Conservation (phyloP, 2,797 vertebrate species). For the Molossus molossus region DNA sequence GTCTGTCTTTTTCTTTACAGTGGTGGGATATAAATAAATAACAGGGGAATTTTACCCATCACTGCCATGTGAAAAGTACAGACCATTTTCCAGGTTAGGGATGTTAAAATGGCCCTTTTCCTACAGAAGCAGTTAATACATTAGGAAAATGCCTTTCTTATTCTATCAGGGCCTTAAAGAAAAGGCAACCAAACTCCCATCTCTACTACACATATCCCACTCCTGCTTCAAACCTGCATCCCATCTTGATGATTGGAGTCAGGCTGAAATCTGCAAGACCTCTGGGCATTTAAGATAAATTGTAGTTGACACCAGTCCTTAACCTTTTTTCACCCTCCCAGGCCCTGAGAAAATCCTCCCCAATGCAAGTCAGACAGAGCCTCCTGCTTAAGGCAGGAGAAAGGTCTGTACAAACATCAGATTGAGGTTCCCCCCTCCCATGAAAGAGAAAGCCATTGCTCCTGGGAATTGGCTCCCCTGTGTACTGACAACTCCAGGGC, state of each 20-base stretch:
- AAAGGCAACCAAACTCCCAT: background rate
- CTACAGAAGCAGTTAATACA: background rate
- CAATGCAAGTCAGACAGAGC: background rate
- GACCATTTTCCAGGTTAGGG: background rate
- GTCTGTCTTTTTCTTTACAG: background rate
- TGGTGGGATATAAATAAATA: background rate
- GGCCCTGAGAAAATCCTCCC: background rate
- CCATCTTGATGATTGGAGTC: background rate
- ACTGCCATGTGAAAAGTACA: background rate
- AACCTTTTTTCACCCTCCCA: background rate
- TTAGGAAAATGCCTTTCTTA: background rate
- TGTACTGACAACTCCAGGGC: fast-evolving
- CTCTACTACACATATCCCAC: background rate
- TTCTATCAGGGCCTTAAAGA: background rate
- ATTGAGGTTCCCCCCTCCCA: background rate
- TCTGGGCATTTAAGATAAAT: background rate
- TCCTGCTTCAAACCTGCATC: background rate
- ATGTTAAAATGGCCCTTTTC: background rate
- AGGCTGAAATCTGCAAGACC: background rate
- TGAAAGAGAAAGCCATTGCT: background rate
- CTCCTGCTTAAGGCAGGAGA: no score
- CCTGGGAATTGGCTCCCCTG: background rate
- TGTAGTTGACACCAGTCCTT: background rate
- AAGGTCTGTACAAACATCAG: background rate
- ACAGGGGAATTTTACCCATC: background rate